These are phyloP conservation scores for Diplolepis rosae DNA, from an alignment of 2,888 invertebrate species.

Conservation along the genomic window DNA sequence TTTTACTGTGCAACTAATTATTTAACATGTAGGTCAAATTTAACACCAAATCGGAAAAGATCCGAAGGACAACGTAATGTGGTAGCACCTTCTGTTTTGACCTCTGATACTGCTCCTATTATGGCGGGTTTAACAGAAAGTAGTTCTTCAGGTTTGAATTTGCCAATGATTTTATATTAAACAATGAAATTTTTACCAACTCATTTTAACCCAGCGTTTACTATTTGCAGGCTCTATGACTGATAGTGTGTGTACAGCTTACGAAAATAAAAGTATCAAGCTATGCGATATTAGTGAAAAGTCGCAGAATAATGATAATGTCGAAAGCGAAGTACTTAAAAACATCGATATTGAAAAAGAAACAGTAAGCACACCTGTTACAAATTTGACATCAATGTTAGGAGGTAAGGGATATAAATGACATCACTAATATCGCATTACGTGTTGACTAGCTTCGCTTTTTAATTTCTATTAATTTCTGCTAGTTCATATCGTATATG, in stretches of 20 bases:
- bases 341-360: slow-evolving; percentile 44
- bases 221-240: slow-evolving; percentile 75
- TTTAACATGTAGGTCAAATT: slow-evolving; percentile 55
- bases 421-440: slow-evolving; percentile 31
- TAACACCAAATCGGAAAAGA: slow-evolving; percentile 71
- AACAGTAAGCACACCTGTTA: slow-evolving; percentile 52
- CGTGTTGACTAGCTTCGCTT: slow-evolving; percentile 27
- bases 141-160: slow-evolving; percentile 76
- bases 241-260: slow-evolving; percentile 78
- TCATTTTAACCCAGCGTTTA: slow-evolving; percentile 1
- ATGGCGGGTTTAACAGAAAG: slow-evolving; percentile 77
- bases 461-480: neutral
- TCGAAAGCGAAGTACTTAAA: slow-evolving; percentile 51
- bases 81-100: slow-evolving; percentile 73
- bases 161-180: slow-evolving; percentile 15
- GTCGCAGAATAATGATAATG: slow-evolving; percentile 46
- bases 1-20: slow-evolving; percentile 33
- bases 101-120: slow-evolving; percentile 71
- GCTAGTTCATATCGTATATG: slow-evolving; percentile 27
- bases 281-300: slow-evolving; percentile 53
- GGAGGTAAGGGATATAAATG: slow-evolving; percentile 70
- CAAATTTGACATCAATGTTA: slow-evolving; percentile 71
- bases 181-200: slow-evolving; percentile 6
- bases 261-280: slow-evolving; percentile 72
- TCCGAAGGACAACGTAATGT: slow-evolving; percentile 75